phyloP scores from a whole-genome alignment of 37 sponge, comb jelly and placozoan genomes.

The Ianthella basta region DNA sequence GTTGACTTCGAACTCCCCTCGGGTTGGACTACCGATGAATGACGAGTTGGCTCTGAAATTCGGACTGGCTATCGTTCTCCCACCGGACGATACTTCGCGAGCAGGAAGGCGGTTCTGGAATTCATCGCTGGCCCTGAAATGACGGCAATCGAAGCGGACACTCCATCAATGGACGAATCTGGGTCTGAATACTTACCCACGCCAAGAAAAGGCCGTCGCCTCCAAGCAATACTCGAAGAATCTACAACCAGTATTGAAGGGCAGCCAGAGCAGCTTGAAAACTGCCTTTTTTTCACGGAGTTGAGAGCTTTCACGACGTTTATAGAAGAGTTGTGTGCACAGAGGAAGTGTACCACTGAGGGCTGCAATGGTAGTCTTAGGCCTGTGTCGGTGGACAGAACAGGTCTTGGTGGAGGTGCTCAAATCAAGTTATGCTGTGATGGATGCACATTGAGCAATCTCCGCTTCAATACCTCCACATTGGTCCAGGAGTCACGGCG shows the following conservation, averaged over 20 bases:
- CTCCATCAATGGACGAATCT: background rate
- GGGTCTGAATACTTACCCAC: background rate
- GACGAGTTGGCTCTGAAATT: too few species aligned
- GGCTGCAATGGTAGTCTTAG: background rate
- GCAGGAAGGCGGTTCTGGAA: too few species aligned
- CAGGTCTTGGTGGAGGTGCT: slow-evolving; percentile 13
- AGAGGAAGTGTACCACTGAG: slow-evolving; percentile 5
- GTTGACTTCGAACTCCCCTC: too few species aligned
- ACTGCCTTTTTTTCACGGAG: background rate
- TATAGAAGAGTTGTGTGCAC: slow-evolving; percentile 2
- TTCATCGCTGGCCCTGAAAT: background rate
- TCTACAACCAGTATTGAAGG: background rate
- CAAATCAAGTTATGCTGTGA: slow-evolving; percentile 3
- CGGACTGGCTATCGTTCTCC: too few species aligned
- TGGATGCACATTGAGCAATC: background rate
- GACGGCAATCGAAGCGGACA: background rate
- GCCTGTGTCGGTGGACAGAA: background rate
- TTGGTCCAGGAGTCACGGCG: background rate
- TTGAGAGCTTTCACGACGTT: background rate
- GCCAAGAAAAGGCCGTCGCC: background rate
- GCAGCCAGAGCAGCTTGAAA: background rate
- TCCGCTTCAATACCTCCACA: slow-evolving; percentile 14
- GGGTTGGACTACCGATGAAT: too few species aligned
- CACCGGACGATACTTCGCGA: too few species aligned
- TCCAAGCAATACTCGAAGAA: background rate